Evolutionary conservation across 2,888 invertebrate genomes (phyloP).

Genomic region (Notodonta ziczac): DNA sequence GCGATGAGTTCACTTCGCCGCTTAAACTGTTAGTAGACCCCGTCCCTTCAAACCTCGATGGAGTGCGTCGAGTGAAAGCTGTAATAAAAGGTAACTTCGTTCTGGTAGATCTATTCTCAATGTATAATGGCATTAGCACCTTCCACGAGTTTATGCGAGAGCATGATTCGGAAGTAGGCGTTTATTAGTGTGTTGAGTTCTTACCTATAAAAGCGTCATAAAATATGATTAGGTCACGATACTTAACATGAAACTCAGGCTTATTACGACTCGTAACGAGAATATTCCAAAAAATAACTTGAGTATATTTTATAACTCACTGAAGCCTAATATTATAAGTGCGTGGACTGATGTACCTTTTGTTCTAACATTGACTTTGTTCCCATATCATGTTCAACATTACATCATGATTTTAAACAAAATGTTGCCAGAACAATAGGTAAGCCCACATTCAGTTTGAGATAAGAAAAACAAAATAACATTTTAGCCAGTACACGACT

Average conservation of each 20-base stretch:
- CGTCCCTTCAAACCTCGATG: slow-evolving; percentile 70
- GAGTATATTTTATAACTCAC: too few species aligned
- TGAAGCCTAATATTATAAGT: neutral
- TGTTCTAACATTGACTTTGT: neutral
- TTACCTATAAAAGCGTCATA: neutral
- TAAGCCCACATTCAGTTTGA: slow-evolving; percentile 11
- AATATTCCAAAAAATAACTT: too few species aligned
- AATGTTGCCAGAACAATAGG: slow-evolving; percentile 18
- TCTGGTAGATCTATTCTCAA: slow-evolving; percentile 8
- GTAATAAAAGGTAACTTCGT: slow-evolving; percentile 73
- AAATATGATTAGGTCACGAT: slow-evolving; percentile 1
- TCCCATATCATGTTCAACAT: neutral
- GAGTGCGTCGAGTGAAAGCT: slow-evolving; percentile 73
- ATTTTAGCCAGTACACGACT: slow-evolving; percentile 16
- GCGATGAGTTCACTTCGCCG: slow-evolving; percentile 57
- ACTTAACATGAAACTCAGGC: neutral
- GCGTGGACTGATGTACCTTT: neutral
- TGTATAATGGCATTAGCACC: slow-evolving; percentile 7
- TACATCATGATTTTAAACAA: slow-evolving; percentile 11
- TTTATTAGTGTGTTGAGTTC: slow-evolving; percentile 2
- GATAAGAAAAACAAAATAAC: slow-evolving; percentile 23
- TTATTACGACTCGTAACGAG: too few species aligned
- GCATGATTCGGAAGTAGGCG: slow-evolving; percentile 4
- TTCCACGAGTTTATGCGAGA: neutral
- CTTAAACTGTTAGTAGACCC: slow-evolving; percentile 74